A percentile compares a stretch with the other conserved stretches of the same genome.
Conservation (phyloP, 2,888 invertebrate species). For the Calliopum simillimum region DNA sequence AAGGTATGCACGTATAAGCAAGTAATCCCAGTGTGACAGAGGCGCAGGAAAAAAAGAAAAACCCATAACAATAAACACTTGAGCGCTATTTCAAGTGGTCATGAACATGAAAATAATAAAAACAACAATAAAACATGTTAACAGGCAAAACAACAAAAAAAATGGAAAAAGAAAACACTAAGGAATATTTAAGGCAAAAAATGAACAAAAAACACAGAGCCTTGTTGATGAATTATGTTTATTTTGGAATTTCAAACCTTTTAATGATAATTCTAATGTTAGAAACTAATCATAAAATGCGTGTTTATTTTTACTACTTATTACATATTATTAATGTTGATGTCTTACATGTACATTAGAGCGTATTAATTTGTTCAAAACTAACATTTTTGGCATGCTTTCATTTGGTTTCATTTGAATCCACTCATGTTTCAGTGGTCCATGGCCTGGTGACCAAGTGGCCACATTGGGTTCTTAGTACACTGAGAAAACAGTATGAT, state of each 20-base stretch:
- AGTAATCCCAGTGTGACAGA: no score
- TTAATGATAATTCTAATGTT: slow-evolving; percentile 11
- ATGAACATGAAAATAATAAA: slow-evolving; percentile 28
- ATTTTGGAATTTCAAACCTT: background rate
- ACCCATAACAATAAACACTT: slow-evolving; percentile 12
- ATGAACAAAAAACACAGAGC: background rate
- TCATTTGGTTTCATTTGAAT: no score
- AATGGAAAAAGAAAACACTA: background rate
- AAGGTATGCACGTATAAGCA: no score
- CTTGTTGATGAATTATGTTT: slow-evolving; percentile 9
- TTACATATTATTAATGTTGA: no score
- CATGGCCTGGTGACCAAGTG: no score
- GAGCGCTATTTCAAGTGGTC: slow-evolving; percentile 23
- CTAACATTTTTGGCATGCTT: no score
- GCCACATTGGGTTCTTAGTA: no score
- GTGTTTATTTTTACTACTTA: no score
- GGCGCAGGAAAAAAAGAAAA: background rate
- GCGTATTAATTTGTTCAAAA: no score
- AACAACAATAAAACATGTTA: slow-evolving; percentile 30
- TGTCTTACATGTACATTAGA: no score
- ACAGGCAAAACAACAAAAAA: slow-evolving; percentile 10
- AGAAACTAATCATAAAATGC: background rate
- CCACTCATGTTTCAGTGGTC: no score
- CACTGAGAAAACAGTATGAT: no score
- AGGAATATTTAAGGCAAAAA: background rate